Evolutionary conservation across 2,888 invertebrate species (phyloP).

Genomic region (Nephrotoma flavescens): DNA sequence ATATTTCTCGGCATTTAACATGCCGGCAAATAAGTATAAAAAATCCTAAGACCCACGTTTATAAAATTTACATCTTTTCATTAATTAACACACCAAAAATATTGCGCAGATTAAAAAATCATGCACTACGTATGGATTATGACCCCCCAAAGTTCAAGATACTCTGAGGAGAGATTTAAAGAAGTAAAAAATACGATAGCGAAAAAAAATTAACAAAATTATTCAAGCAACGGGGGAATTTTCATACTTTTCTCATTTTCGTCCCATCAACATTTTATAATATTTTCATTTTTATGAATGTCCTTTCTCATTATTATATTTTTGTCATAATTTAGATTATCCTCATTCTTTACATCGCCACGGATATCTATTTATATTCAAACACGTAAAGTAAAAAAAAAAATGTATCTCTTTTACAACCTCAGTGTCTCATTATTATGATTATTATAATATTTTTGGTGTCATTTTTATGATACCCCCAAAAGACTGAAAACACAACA

Average conservation of each 20-base stretch:
- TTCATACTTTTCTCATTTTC: background rate
- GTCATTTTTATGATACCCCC: background rate
- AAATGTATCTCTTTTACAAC: background rate
- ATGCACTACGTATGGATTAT: background rate
- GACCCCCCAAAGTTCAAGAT: background rate
- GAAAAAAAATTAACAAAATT: background rate
- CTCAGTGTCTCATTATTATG: background rate
- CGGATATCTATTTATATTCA: background rate
- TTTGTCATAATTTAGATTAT: background rate
- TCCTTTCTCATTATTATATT: background rate
- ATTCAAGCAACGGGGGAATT: background rate
- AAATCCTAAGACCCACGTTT: no score
- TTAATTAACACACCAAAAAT: no score
- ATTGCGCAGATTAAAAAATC: no score
- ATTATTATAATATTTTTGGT: background rate
- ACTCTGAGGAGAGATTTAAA: background rate
- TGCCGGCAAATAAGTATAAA: no score
- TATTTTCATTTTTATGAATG: background rate
- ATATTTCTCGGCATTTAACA: no score
- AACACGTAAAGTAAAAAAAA: background rate
- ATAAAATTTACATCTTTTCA: no score
- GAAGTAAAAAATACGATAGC: background rate
- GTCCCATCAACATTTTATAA: background rate
- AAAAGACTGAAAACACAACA: background rate
- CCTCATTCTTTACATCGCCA: background rate